Percentiles rank a stretch among this genome's conserved stretches.
Evolutionary conservation across 1,140 invertebrate species (phyloP).

Genomic region (Limonius californicus): DNA sequence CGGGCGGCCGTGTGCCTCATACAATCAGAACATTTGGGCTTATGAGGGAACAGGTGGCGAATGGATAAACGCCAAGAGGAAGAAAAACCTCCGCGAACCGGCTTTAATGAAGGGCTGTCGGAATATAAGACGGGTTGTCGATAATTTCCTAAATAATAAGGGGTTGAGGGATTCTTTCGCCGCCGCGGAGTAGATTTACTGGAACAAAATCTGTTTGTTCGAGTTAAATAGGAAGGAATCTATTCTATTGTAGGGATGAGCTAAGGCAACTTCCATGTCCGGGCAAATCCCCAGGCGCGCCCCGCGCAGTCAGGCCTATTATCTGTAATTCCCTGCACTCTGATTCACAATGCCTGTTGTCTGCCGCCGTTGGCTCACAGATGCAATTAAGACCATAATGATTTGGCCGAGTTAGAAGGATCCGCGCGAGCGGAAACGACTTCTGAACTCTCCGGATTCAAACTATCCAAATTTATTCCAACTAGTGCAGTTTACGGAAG

Average conservation of each 20-base stretch:
- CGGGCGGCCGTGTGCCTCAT: neutral
- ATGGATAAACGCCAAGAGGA: neutral
- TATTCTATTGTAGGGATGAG: slow-evolving; percentile 27
- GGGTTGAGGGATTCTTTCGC: neutral
- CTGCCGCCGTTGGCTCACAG: slow-evolving; percentile 27
- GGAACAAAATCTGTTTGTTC: slow-evolving; percentile 33
- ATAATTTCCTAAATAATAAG: neutral
- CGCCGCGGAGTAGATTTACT: slow-evolving; percentile 24
- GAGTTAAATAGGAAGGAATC: slow-evolving; percentile 35
- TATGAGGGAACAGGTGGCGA: slow-evolving; percentile 5
- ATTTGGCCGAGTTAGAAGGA: slow-evolving; percentile 13
- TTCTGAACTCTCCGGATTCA: neutral
- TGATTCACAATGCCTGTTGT: slow-evolving; percentile 31
- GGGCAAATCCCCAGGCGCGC: slow-evolving; percentile 28
- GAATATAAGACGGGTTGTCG: neutral
- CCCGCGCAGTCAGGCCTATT: slow-evolving; percentile 27
- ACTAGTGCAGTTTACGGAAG: slow-evolving; percentile 10
- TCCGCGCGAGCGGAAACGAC: neutral
- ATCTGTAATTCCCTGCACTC: slow-evolving; percentile 33
- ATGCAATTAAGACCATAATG: slow-evolving; percentile 35
- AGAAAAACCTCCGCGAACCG: neutral
- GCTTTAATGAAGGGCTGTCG: neutral
- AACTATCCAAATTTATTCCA: neutral
- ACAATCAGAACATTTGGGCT: neutral
- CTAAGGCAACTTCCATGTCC: slow-evolving; percentile 28